phyloP scores from a whole-genome alignment of 1,140 invertebrate species.

The Leptopilina boulardi region DNA sequence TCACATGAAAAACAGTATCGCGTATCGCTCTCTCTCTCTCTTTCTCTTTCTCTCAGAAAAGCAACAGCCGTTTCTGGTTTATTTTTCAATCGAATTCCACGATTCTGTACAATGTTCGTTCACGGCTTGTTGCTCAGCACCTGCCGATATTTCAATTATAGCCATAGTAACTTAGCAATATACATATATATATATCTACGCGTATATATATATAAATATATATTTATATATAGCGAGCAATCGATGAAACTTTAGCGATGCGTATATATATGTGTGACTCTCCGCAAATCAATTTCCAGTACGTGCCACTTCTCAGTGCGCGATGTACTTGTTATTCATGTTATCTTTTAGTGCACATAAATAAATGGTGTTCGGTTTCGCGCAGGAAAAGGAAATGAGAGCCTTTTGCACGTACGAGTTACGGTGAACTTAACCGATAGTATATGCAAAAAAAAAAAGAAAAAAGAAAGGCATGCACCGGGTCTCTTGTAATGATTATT shows the following conservation, averaged over 20 bases:
- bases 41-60: neutral
- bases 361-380: constrained; percentile 27
- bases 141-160: constrained; percentile 31
- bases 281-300: constrained; percentile 20
- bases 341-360: constrained; percentile 24
- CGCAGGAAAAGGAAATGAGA: constrained; percentile 30
- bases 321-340: constrained; percentile 25
- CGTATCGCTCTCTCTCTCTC: neutral
- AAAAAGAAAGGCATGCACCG: too few species aligned
- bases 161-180: neutral
- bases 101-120: constrained; percentile 30
- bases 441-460: neutral
- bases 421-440: constrained; percentile 19
- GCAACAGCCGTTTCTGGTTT: constrained; percentile 21
- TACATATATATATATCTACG: neutral
- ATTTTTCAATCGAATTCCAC: constrained; percentile 29
- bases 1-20: neutral
- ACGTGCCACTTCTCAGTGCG: neutral
- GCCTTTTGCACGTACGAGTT: constrained; percentile 19
- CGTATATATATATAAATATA: neutral
- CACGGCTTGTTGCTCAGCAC: constrained; percentile 18
- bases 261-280: constrained; percentile 20
- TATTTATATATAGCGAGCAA: constrained; percentile 3
- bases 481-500: constrained; percentile 4
- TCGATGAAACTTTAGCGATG: constrained; percentile 15